phyloP scores from a whole-genome alignment of 2,888 invertebrate species.

The Hyposoter dolosus region DNA sequence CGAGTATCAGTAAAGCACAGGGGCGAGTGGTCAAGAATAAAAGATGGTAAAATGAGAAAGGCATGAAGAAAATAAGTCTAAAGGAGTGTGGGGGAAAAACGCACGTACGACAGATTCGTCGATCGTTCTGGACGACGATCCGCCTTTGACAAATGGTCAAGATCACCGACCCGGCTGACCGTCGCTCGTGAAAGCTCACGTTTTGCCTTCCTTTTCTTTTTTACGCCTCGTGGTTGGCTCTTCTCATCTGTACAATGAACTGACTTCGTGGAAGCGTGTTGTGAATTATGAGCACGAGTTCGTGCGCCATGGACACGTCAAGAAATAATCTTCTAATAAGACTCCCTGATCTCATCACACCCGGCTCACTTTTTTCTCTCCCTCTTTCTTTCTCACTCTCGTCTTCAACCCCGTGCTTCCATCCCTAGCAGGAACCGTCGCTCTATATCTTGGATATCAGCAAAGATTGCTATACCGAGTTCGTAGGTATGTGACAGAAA shows the following conservation, averaged over 20 bases:
- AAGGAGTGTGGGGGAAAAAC: slow-evolving; percentile 14
- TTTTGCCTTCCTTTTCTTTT: slow-evolving; percentile 43
- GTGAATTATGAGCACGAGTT: slow-evolving; percentile 61
- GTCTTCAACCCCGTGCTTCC: background rate
- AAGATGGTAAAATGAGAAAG: slow-evolving; percentile 4
- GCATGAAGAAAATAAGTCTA: slow-evolving; percentile 24
- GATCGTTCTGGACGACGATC: slow-evolving; percentile 56
- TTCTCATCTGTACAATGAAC: slow-evolving; percentile 42
- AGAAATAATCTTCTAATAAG: slow-evolving; percentile 66
- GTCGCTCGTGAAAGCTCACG: slow-evolving; percentile 46
- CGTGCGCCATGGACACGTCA: slow-evolving; percentile 54
- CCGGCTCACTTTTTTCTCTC: slow-evolving; percentile 13
- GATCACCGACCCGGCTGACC: slow-evolving; percentile 49
- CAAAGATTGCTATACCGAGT: slow-evolving; percentile 1
- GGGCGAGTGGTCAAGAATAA: slow-evolving; percentile 9
- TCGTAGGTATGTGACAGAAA: slow-evolving; percentile 26
- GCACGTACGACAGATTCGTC: slow-evolving; percentile 64
- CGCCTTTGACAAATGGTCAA: slow-evolving; percentile 64
- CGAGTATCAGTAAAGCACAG: slow-evolving; percentile 3
- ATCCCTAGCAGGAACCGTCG: slow-evolving; percentile 26
- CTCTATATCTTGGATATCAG: slow-evolving; percentile 36
- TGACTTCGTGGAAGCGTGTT: slow-evolving; percentile 53
- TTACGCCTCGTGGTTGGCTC: slow-evolving; percentile 37
- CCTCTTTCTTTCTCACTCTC: background rate
- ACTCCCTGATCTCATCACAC: slow-evolving; percentile 53